Conservation (phyloP, 2,888 invertebrate species). For the Muschampia plurimacula region DNA sequence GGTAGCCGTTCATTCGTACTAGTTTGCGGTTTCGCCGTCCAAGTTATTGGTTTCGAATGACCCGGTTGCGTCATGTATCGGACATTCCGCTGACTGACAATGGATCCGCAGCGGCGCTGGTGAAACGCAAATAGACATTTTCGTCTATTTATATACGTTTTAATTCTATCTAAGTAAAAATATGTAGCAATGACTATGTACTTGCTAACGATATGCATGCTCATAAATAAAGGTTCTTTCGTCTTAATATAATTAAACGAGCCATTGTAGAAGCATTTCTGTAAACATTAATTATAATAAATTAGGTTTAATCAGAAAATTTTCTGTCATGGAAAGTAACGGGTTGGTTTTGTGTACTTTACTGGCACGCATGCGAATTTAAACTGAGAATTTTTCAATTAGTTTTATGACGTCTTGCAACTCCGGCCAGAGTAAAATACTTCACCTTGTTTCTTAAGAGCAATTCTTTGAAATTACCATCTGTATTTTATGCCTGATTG, state of each 20-base stretch:
- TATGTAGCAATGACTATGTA: neutral
- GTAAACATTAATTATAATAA: too few relatives aligned
- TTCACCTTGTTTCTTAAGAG: constrained; percentile 18
- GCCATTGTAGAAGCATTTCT: too few relatives aligned
- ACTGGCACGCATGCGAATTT: too few relatives aligned
- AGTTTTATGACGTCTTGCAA: neutral
- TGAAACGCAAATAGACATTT: constrained; percentile 54
- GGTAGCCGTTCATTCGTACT: constrained; percentile 65
- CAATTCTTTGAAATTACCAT: constrained; percentile 14
- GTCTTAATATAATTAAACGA: neutral
- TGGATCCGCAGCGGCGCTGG: constrained; percentile 60
- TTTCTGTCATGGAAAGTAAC: too few relatives aligned
- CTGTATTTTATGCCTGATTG: constrained; percentile 34
- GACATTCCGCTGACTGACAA: constrained; percentile 74
- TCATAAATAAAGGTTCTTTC: neutral
- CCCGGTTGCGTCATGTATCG: constrained; percentile 74
- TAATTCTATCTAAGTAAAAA: neutral
- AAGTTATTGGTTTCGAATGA: constrained; percentile 78
- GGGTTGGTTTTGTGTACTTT: too few relatives aligned
- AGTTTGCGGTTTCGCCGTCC: constrained; percentile 72
- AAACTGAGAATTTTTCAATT: too few relatives aligned
- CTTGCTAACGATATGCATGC: too few relatives aligned
- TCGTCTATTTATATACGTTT: neutral
- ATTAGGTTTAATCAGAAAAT: too few relatives aligned
- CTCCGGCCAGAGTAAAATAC: neutral